Evolutionary conservation across 2,888 invertebrate species (phyloP).

Genomic region (Actias luna): DNA sequence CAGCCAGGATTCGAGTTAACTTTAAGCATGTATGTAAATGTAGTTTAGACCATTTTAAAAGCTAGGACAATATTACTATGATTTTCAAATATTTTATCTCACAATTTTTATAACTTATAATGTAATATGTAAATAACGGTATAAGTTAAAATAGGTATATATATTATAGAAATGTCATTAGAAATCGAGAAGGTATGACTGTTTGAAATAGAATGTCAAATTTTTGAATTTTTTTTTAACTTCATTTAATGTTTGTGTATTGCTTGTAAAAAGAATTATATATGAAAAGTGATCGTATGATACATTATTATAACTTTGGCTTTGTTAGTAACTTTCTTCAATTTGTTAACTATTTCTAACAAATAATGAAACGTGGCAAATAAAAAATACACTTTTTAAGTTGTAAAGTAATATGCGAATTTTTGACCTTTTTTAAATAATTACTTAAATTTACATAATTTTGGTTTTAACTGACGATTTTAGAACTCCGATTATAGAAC

Average conservation of each 20-base stretch:
- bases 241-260: neutral
- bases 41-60: constrained; percentile 61
- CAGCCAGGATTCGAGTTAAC: constrained; percentile 43
- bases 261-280: neutral
- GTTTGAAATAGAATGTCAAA: constrained; percentile 62
- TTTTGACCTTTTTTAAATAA: too few species aligned
- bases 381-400: too few species aligned
- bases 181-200: constrained; percentile 63
- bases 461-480: too few species aligned
- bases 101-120: constrained; percentile 47
- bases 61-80: constrained; percentile 51
- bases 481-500: too few species aligned
- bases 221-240: constrained; percentile 36
- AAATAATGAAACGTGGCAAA: too few species aligned
- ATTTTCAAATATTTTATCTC: constrained; percentile 51
- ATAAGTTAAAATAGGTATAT: constrained; percentile 50
- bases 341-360: too few species aligned
- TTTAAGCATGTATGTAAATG: constrained; percentile 49
- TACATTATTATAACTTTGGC: too few species aligned
- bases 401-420: too few species aligned
- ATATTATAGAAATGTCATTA: constrained; percentile 65
- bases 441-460: too few species aligned
- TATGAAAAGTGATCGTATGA: too few species aligned
- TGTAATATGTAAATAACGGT: constrained; percentile 64
- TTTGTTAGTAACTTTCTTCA: too few species aligned